These are phyloP conservation scores for Drosophila mimetica DNA, from an alignment of 2,888 invertebrate species.

Conservation along the genomic window DNA sequence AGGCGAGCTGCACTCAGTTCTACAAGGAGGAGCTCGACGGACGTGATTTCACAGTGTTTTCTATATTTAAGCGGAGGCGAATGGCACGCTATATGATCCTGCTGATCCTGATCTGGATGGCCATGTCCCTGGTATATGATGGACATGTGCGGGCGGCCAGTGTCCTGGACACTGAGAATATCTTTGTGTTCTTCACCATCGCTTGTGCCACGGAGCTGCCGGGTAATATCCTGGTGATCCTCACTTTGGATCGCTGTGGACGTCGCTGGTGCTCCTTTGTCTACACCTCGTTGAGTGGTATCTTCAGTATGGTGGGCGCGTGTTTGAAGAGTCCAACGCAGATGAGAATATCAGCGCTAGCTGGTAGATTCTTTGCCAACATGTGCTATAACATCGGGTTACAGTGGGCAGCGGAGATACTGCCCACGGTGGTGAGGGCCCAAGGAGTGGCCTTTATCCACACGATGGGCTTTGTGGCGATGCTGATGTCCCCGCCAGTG, in stretches of 20 bases:
- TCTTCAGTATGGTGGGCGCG: slow-evolving; percentile 91
- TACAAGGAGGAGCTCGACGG: slow-evolving; percentile 89
- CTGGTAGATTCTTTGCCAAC: slow-evolving; percentile 94
- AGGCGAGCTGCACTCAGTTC: slow-evolving; percentile 87
- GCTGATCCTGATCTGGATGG: slow-evolving; percentile 93
- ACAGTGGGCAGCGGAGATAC: slow-evolving; percentile 94
- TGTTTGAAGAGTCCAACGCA: slow-evolving; percentile 88
- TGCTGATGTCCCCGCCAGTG: slow-evolving; percentile 92
- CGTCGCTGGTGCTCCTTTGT: slow-evolving; percentile 93
- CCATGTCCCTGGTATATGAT: slow-evolving; percentile 92
- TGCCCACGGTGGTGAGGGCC: slow-evolving; percentile 94
- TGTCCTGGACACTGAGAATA: slow-evolving; percentile 90
- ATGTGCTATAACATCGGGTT: slow-evolving; percentile 95
- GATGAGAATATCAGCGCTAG: slow-evolving; percentile 90
- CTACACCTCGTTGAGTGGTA: slow-evolving; percentile 91
- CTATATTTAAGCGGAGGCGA: slow-evolving; percentile 90
- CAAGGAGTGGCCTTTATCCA: slow-evolving; percentile 94
- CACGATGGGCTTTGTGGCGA: slow-evolving; percentile 94
- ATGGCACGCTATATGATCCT: slow-evolving; percentile 90
- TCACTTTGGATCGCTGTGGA: slow-evolving; percentile 90
- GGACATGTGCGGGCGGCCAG: slow-evolving; percentile 95
- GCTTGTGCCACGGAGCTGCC: slow-evolving; percentile 94
- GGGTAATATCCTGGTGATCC: slow-evolving; percentile 92
- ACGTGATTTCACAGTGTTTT: slow-evolving; percentile 89
- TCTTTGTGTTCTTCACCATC: slow-evolving; percentile 92